Base-by-base conservation (phyloP, 92 coral and sea anemone species). In the Epizoanthus rinbou region DNA sequence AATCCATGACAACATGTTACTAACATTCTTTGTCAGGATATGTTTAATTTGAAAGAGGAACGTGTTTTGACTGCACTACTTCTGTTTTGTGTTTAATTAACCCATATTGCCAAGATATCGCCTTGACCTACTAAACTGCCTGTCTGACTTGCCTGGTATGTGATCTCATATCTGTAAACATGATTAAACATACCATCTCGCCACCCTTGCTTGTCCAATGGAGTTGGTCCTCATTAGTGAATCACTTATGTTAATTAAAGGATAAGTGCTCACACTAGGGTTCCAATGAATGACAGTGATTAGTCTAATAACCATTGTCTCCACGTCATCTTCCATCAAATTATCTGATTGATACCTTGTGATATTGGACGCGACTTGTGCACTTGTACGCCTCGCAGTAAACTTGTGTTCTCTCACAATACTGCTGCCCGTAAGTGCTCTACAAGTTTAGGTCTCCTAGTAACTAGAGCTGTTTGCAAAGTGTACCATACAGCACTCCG, bases 271-370 rank as follows among this genome's bases (percentile, higher is more conserved):
- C 69, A 23, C 67, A 65, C 85, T 64, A 50, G 85, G 91, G 85
- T 22, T 59, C 84, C 84, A 53, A 56, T 86, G 86, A 75, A 57
- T 66, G 87, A 57, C 76, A 64, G 76, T 87, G 68, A 84, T 84
- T 84, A 81, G 85, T 78, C 78, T 87, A 90, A 90, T 80, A 53
- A 87, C 64, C 85, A 85, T 85, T 88, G 89, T 88, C 67, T 70
- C 76, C 84, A 84, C 85, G 94, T 91, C 93, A 88, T 60, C 59
- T 91, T 64, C 58, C 85, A 80, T 87, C 78, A 85, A 75, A 31
- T 64, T 74, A 43, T 54, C 84, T 88, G 83, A 76, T 84, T 84
- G 86, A 78, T 84, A 85, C 91, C 76, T 33, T 35, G 35, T 33
- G 63, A 28, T 43, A 78, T 62, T 78, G 72, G 64, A 59, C 41